Conservation (phyloP, 2,113 vertebrate genomes). For the Taxidea taxus region DNA sequence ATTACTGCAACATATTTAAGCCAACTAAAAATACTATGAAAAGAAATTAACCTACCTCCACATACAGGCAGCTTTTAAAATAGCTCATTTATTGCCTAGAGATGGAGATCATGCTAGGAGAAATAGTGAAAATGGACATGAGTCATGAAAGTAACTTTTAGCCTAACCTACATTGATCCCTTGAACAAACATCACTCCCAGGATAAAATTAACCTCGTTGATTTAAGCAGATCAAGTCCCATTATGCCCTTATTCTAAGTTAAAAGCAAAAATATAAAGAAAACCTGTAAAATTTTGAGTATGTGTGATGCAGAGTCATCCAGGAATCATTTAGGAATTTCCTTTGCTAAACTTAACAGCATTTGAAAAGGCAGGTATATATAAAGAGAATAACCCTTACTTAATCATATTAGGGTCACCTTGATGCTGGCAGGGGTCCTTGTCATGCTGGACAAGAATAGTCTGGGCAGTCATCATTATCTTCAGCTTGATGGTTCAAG, state of each 20-base stretch:
- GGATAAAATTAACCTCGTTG: slow-evolving; percentile 39
- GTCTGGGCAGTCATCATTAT: neutral
- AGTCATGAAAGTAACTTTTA: slow-evolving; percentile 46
- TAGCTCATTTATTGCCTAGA: slow-evolving; percentile 30
- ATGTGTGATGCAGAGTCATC: neutral
- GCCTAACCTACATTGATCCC: slow-evolving; percentile 3
- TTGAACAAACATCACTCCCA: slow-evolving; percentile 6
- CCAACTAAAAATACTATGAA: slow-evolving; percentile 41
- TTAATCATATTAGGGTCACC: neutral
- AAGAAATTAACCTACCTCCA: slow-evolving; percentile 46
- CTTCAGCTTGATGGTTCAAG: neutral
- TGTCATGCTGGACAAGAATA: neutral
- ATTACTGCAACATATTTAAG: slow-evolving; percentile 46
- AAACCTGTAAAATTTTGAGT: slow-evolving; percentile 14
- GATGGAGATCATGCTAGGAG: neutral
- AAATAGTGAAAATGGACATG: slow-evolving; percentile 39
- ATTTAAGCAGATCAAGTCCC: slow-evolving; percentile 13
- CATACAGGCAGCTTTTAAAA: slow-evolving; percentile 14
- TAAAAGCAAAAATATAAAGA: slow-evolving; percentile 54
- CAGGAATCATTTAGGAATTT: neutral
- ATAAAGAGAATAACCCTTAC: neutral
- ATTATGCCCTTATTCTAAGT: neutral
- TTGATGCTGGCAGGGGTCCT: neutral
- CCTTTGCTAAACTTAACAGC: neutral
- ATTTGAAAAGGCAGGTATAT: neutral